Conservation (phyloP, 2,797 vertebrate species). For the Ispidina picta region DNA sequence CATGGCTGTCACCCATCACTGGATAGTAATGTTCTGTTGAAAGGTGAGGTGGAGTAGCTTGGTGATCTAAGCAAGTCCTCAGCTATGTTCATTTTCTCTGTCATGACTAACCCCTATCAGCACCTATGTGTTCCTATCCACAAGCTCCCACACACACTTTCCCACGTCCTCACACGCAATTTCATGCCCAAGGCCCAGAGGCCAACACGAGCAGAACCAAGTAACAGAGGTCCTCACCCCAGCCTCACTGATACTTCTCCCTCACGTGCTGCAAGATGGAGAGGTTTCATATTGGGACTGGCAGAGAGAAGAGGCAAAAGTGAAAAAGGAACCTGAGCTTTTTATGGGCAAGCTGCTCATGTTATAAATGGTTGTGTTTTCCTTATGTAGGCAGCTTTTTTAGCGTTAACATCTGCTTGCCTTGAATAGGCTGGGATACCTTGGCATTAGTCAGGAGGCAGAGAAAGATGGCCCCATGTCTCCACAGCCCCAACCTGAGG, state of each 20-base stretch:
- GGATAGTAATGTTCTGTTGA: background rate
- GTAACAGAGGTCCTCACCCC: background rate
- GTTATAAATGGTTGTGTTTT: background rate
- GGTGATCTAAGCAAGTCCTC: background rate
- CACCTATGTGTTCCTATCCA: background rate
- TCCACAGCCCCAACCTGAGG: background rate
- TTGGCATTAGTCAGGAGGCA: background rate
- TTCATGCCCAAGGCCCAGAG: background rate
- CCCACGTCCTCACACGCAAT: background rate
- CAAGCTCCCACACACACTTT: conserved; percentile 15
- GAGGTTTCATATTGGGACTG: background rate
- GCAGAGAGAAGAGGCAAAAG: background rate
- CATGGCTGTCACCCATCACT: background rate
- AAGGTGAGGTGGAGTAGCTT: conserved; percentile 38
- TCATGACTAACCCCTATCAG: background rate
- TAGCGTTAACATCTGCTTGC: conserved; percentile 23
- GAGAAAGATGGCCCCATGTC: background rate
- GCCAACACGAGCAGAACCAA: background rate
- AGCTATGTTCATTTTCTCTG: background rate
- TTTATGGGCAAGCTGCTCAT: background rate
- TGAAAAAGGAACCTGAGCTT: background rate
- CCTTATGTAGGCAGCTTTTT: background rate
- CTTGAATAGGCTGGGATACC: background rate
- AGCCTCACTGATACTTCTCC: background rate
- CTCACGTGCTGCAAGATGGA: background rate